Percentiles rank a stretch among this genome's conserved stretches.
Conservation (phyloP, 2,797 vertebrate genomes). For the Prunella strophiata region DNA sequence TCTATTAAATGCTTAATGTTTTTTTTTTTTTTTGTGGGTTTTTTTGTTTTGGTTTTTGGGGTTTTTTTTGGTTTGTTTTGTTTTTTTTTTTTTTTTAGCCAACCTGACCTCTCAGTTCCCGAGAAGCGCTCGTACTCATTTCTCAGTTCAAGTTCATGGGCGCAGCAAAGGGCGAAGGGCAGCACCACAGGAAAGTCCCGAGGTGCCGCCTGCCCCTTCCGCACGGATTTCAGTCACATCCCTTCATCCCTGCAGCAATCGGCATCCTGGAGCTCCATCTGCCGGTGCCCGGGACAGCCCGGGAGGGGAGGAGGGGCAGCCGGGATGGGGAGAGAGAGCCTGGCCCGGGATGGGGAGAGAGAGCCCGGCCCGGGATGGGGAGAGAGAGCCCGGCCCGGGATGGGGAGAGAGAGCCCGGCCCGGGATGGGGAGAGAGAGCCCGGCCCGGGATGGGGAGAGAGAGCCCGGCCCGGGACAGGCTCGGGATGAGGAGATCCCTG, state of each 20-base stretch:
- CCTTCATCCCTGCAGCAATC: background rate
- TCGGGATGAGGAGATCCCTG: too few species aligned
- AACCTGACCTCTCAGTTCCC: background rate
- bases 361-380: too few species aligned
- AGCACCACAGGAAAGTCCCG: rapidly evolving
- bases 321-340: too few species aligned
- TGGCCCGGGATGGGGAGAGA: too few species aligned
- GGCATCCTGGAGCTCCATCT: slow-evolving; percentile 57
- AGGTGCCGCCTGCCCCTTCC: rapidly evolving
- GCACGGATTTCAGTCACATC: rapidly evolving
- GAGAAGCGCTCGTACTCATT: background rate
- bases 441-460: too few species aligned
- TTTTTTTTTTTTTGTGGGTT: too few species aligned
- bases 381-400: too few species aligned
- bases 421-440: too few species aligned
- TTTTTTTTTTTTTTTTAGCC: background rate
- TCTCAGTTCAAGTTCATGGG: background rate
- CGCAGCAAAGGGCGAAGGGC: background rate
- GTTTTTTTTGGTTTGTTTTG: too few species aligned
- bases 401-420: too few species aligned
- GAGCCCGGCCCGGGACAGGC: too few species aligned
- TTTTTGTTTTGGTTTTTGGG: too few species aligned
- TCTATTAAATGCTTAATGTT: background rate
- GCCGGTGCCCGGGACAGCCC: background rate
- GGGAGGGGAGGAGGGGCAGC: background rate